Evolutionary conservation across 2,888 invertebrate species (phyloP).

Genomic region (Parnassius glacialis): DNA sequence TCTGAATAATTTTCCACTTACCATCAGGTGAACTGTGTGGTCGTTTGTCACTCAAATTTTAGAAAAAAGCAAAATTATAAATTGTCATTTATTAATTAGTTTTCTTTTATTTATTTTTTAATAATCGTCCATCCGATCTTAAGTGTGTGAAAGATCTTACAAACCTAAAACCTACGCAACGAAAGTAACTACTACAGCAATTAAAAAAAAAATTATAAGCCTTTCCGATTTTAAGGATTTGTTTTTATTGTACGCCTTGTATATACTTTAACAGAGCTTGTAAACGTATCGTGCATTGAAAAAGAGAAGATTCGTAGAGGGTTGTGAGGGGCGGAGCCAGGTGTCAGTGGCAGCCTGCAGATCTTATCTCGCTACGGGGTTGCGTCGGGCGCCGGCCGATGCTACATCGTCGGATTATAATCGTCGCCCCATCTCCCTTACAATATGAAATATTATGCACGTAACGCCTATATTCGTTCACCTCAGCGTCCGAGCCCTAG

Average conservation of each 20-base stretch:
- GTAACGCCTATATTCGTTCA: conserved; percentile 5
- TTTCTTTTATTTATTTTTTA: too few species aligned
- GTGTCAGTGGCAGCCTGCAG: conserved; percentile 69
- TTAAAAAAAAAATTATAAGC: too few species aligned
- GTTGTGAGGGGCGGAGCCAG: conserved; percentile 70
- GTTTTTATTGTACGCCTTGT: background rate
- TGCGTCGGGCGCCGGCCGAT: conserved; percentile 32
- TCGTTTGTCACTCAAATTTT: too few species aligned
- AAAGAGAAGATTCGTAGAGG: conserved; percentile 50
- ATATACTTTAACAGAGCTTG: conserved; percentile 26
- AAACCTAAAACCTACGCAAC: too few species aligned
- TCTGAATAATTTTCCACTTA: too few species aligned
- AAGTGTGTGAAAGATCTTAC: too few species aligned
- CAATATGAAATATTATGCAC: conserved; percentile 9
- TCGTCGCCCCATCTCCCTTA: conserved; percentile 8
- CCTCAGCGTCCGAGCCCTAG: background rate
- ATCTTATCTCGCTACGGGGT: conserved; percentile 64
- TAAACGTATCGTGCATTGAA: conserved; percentile 38
- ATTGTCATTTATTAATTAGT: too few species aligned
- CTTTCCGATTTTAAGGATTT: too few species aligned
- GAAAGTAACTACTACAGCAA: too few species aligned
- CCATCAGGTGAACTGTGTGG: too few species aligned
- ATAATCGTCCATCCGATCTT: too few species aligned
- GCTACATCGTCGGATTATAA: conserved; percentile 29
- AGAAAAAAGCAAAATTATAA: too few species aligned